A percentile compares a stretch with the other conserved stretches of the same genome.
These are phyloP conservation scores for Phengaris alcon DNA, from an alignment of 2,888 invertebrate species.

Conservation along the genomic window DNA sequence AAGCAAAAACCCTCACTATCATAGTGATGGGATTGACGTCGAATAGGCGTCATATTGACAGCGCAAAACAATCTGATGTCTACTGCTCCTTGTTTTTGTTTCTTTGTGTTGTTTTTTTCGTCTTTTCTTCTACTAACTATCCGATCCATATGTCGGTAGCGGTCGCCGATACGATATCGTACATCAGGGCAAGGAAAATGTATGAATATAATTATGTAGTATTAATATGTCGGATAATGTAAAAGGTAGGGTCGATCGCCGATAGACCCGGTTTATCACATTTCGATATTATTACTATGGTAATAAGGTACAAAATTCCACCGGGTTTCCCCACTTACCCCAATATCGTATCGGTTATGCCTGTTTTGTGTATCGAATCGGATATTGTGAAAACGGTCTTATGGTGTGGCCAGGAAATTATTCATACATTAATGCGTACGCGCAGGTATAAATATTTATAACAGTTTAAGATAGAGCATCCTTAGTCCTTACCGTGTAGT, in stretches of 20 bases:
- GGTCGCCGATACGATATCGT: too few species aligned
- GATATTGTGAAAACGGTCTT: neutral
- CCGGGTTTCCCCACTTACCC: too few species aligned
- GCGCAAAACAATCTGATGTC: conserved; percentile 32
- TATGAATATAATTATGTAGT: too few species aligned
- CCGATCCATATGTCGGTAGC: neutral
- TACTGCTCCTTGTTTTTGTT: conserved; percentile 35
- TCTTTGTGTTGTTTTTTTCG: conserved; percentile 36
- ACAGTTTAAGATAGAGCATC: conserved; percentile 20
- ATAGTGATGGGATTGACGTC: conserved; percentile 39
- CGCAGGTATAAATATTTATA: conserved; percentile 15
- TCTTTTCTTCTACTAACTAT: conserved; percentile 26
- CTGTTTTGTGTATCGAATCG: neutral
- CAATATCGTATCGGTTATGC: too few species aligned
- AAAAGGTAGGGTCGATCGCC: too few species aligned
- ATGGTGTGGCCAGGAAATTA: conserved; percentile 54
- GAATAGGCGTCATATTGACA: conserved; percentile 38
- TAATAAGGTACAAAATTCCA: too few species aligned
- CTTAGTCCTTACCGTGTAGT: conserved; percentile 6
- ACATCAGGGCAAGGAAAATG: too few species aligned
- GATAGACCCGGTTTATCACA: too few species aligned
- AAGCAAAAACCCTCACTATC: conserved; percentile 25
- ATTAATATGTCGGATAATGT: too few species aligned
- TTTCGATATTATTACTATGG: too few species aligned
- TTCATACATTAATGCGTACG: conserved; percentile 37